A percentile compares a stretch with the other conserved stretches of the same genome.
Evolutionary conservation across 2,113 vertebrate genomes (phyloP).

Genomic region (Phylloscopus whistleri): DNA sequence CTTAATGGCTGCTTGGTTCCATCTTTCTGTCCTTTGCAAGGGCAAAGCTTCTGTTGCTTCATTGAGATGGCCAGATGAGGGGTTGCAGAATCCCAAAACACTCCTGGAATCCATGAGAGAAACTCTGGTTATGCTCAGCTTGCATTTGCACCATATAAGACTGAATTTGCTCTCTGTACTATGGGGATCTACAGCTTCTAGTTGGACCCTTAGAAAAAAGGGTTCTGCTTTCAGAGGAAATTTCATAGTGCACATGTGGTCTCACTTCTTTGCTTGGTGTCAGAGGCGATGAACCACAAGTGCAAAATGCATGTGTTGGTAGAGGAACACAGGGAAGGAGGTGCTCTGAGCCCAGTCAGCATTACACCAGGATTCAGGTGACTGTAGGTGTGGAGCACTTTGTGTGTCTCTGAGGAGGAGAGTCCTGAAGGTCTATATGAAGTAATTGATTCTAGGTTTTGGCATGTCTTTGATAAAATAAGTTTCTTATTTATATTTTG

Average conservation of each 20-base stretch:
- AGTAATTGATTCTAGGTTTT: neutral
- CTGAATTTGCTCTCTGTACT: neutral
- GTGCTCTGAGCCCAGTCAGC: neutral
- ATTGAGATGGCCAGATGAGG: neutral
- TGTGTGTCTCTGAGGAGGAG: neutral
- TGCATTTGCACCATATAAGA: neutral
- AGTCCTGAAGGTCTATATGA: neutral
- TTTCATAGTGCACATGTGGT: neutral
- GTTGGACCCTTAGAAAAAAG: neutral
- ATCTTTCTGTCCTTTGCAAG: neutral
- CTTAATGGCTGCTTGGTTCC: neutral
- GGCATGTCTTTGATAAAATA: neutral
- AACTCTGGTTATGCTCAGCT: neutral
- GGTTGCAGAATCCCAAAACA: neutral
- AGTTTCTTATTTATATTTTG: neutral
- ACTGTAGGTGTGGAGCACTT: neutral
- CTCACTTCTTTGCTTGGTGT: neutral
- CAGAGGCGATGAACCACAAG: neutral
- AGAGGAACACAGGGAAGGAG: neutral
- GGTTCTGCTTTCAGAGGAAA: neutral
- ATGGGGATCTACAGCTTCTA: neutral
- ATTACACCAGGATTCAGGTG: fast-evolving
- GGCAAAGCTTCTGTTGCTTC: neutral
- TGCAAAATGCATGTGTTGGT: neutral
- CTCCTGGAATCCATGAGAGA: neutral